These are phyloP conservation scores for Dromiciops gliroides DNA, from an alignment of 2,113 vertebrate genomes.

Conservation along the genomic window DNA sequence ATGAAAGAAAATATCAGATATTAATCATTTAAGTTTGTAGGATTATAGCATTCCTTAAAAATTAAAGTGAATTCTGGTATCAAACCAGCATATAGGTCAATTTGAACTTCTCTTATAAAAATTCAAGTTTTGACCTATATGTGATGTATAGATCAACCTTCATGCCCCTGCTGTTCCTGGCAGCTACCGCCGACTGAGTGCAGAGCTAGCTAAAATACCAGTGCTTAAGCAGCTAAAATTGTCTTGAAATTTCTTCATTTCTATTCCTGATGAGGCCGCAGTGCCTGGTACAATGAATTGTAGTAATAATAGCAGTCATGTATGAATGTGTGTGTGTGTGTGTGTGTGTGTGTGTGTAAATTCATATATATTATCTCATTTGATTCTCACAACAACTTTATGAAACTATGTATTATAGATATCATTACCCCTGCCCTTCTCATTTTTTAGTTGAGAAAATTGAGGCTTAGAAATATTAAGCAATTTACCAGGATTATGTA, in stretches of 20 bases:
- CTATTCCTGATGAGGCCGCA: not conserved
- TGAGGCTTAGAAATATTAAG: not conserved
- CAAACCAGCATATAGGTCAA: not conserved
- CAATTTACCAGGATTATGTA: not conserved
- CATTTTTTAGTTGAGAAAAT: not conserved
- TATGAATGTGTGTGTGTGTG: not conserved
- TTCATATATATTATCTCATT: not conserved
- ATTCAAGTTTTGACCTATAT: conserved; percentile 3
- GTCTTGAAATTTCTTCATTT: not conserved
- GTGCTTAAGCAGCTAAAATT: not conserved
- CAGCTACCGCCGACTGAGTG: not conserved
- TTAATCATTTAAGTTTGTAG: not conserved
- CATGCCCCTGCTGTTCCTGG: not conserved
- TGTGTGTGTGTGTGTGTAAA: not conserved
- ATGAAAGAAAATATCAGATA: not conserved
- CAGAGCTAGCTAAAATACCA: not conserved
- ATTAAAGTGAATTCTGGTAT: not conserved
- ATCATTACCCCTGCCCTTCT: not conserved
- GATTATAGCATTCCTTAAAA: not conserved
- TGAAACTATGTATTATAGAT: not conserved
- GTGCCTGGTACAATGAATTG: not conserved
- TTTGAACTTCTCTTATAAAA: not conserved
- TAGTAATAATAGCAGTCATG: not conserved
- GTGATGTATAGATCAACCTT: not conserved
- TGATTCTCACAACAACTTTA: not conserved